Evolutionary conservation across 2,888 invertebrate species (phyloP), one percentile per base, ranked within the genome.

Genomic region (Napeogenes sylphis): DNA sequence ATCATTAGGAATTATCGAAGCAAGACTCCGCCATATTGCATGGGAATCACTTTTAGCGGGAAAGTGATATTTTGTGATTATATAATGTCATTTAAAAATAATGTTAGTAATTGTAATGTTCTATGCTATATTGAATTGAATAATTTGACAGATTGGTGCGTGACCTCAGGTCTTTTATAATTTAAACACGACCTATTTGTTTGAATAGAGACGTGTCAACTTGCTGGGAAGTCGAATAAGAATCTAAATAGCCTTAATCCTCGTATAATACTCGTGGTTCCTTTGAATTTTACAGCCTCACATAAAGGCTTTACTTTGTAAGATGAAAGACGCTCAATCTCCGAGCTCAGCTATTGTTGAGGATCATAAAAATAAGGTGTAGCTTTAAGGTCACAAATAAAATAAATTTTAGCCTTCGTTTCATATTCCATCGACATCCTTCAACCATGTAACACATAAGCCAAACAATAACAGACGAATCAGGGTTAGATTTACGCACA

Each of bases 1-100:
- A 83, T 84, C 78, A 87, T 85, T 84, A 84, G 84, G 82, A 83
- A 82, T 84, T 82, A 87, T 81, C 83, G 84, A 79, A 81, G 79
- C 84, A 73, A 71, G 75, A 71, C 82, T 59, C 66, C 67, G 58
- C 70, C 73, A 76, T 67, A 62, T 76, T 68, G 80, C 83, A 84
- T 87, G 89, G 85, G 90, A 87, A 85, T 79, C 77, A 73, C 68
- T 78, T 77, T 81, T 78, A 77, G 82, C 82, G 84, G 87, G 86
- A 84, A 80, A 81, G 77, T 83, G 81, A 83, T 73, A 71, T 78
- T 74, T 74, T 70, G 59, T 46, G 63, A 61, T 66, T 58, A 65
- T 68, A 62, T 79, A 80, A 79, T 84, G 84, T 13, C 12, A 47
- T 54, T 54, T 77, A 69, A 68, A 71, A 73, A 73, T 70, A 66